phyloP scores from a whole-genome alignment of 2,797 vertebrate species.

The Trachops cirrhosus region DNA sequence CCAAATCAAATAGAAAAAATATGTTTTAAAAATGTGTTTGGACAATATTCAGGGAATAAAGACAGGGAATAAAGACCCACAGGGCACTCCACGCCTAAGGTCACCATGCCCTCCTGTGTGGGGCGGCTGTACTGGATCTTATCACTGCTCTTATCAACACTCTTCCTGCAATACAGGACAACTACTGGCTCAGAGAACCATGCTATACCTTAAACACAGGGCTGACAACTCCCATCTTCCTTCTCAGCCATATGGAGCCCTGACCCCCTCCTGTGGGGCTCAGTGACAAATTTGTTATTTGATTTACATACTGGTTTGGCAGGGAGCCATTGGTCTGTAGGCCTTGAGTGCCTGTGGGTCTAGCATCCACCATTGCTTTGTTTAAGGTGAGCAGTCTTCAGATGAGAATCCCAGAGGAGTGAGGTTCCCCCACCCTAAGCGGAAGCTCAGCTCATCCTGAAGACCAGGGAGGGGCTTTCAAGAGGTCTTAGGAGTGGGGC shows the following conservation, averaged over 20 bases:
- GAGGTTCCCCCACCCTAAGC: rapidly evolving
- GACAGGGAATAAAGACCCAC: neutral
- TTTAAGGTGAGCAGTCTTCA: neutral
- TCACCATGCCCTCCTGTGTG: neutral
- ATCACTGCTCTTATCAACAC: neutral
- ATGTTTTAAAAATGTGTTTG: neutral
- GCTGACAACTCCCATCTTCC: neutral
- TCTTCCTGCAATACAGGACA: neutral
- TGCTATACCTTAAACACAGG: no score
- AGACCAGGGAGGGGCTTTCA: neutral
- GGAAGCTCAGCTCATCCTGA: neutral
- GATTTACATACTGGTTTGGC: neutral
- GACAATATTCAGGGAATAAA: neutral
- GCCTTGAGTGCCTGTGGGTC: neutral
- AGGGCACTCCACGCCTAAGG: neutral
- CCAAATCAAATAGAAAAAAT: neutral
- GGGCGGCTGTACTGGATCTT: neutral
- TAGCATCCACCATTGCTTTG: neutral
- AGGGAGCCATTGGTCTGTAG: neutral
- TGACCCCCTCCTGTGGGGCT: neutral
- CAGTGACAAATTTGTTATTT: neutral
- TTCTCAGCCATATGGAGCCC: neutral
- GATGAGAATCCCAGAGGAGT: rapidly evolving
- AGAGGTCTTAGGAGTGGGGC: neutral
- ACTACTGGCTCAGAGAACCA: neutral